Percentiles rank a stretch among this genome's conserved stretches.
Evolutionary conservation across 1,140 invertebrate species (phyloP).

Genomic region (Drosophila rufa): DNA sequence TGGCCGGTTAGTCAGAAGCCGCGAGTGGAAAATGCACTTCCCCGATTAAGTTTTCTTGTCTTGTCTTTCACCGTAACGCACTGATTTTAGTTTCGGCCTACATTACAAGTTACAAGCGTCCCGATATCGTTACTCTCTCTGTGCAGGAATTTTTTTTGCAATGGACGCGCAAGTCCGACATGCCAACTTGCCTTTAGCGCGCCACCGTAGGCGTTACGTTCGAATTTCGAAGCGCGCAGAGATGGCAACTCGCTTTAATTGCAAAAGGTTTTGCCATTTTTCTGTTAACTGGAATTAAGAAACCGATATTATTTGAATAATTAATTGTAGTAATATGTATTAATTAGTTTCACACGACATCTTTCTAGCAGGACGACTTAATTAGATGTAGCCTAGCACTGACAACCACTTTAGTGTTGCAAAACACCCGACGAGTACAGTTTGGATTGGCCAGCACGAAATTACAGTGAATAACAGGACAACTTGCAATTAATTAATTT

Average conservation of each 20-base stretch:
- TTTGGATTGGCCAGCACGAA: not conserved
- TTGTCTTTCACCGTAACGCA: not conserved
- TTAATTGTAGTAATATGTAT: not conserved
- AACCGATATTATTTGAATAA: not conserved
- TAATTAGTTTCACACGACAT: no score
- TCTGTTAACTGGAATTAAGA: no score
- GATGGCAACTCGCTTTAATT: slow-evolving; percentile 23
- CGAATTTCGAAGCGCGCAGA: slow-evolving; percentile 26
- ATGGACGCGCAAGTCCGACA: slow-evolving; percentile 65
- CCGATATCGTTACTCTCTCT: slow-evolving; percentile 38
- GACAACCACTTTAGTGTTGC: not conserved
- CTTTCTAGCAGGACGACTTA: not conserved
- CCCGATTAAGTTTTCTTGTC: not conserved
- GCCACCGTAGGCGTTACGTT: slow-evolving; percentile 55
- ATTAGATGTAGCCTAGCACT: not conserved
- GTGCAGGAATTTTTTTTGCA: slow-evolving; percentile 79
- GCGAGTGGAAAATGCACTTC: not conserved
- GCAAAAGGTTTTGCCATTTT: not conserved
- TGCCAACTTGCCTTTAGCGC: slow-evolving; percentile 48
- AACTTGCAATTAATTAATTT: no score
- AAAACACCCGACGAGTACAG: not conserved
- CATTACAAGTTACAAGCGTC: slow-evolving; percentile 17
- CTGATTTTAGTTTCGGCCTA: not conserved
- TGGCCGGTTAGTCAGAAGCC: no score
- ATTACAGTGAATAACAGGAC: not conserved